These are phyloP conservation scores for Urechis unicinctus DNA, from an alignment of 2,888 invertebrate species.

Conservation along the genomic window DNA sequence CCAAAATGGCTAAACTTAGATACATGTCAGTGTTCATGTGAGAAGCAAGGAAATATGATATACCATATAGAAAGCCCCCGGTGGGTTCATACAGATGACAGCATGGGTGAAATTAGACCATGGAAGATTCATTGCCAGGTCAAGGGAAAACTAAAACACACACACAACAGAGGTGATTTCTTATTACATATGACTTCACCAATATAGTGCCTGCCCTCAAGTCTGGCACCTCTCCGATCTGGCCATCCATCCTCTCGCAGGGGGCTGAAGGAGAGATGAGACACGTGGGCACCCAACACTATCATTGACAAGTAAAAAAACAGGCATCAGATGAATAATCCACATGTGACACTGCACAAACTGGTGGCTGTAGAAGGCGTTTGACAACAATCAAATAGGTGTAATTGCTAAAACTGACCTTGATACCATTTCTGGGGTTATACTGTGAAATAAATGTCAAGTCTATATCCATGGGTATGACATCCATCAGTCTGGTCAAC, in stretches of 20 bases:
- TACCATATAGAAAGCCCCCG: slow-evolving; percentile 46
- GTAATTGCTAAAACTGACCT: too few relatives aligned
- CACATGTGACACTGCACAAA: too few relatives aligned
- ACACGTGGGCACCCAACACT: too few relatives aligned
- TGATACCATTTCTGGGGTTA: slow-evolving; percentile 37
- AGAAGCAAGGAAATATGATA: too few relatives aligned
- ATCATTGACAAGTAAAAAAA: too few relatives aligned
- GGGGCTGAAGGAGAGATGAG: too few relatives aligned
- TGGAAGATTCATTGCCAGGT: slow-evolving; percentile 44
- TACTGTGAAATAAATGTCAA: slow-evolving; percentile 39
- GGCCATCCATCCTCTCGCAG: too few relatives aligned
- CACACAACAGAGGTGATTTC: neutral
- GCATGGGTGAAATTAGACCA: slow-evolving; percentile 46
- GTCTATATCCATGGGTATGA: slow-evolving; percentile 35
- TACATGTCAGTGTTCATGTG: neutral
- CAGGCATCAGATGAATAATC: too few relatives aligned
- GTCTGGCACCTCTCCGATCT: too few relatives aligned
- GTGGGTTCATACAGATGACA: slow-evolving; percentile 44
- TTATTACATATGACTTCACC: neutral
- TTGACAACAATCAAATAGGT: too few relatives aligned
- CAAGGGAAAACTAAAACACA: slow-evolving; percentile 40
- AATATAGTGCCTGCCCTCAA: too few relatives aligned
- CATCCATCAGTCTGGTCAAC: slow-evolving; percentile 24
- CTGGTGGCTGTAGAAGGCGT: too few relatives aligned
- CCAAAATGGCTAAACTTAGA: neutral